Evolutionary conservation across 2,113 vertebrate genomes (phyloP).

Genomic region (Ancistrus triradiatus): DNA sequence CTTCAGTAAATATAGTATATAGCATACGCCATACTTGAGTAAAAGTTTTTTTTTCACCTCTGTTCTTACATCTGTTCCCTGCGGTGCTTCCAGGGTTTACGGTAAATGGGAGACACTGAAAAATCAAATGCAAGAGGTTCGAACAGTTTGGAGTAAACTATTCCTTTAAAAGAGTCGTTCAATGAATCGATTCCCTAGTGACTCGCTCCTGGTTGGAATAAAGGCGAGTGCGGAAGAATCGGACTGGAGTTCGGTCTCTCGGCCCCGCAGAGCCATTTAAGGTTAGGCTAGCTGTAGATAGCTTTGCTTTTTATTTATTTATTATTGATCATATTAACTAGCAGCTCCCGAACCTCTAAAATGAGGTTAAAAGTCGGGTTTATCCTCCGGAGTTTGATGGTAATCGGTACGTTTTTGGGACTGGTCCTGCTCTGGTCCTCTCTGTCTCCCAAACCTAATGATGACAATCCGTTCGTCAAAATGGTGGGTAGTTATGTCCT

Average conservation of each 20-base stretch:
- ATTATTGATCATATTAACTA: too few species aligned
- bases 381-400: conserved; percentile 77
- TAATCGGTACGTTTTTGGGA: conserved; percentile 79
- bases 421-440: conserved; percentile 84
- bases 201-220: background rate
- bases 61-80: too few species aligned
- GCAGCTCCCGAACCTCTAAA: conserved; percentile 25
- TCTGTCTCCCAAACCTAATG: conserved; percentile 69
- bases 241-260: background rate
- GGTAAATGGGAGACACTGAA: too few species aligned
- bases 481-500: conserved; percentile 60
- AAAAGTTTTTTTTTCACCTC: too few species aligned
- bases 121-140: background rate
- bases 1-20: too few species aligned
- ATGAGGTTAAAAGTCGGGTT: conserved; percentile 90
- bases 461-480: conserved; percentile 66
- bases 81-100: background rate
- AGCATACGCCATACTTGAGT: too few species aligned
- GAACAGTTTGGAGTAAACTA: background rate
- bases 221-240: background rate
- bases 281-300: background rate
- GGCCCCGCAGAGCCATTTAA: background rate
- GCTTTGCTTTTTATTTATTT: background rate
- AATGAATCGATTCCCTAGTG: background rate
- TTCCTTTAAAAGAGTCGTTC: background rate